phyloP scores from a whole-genome alignment of 2,113 vertebrate species.

The Burhinus oedicnemus region DNA sequence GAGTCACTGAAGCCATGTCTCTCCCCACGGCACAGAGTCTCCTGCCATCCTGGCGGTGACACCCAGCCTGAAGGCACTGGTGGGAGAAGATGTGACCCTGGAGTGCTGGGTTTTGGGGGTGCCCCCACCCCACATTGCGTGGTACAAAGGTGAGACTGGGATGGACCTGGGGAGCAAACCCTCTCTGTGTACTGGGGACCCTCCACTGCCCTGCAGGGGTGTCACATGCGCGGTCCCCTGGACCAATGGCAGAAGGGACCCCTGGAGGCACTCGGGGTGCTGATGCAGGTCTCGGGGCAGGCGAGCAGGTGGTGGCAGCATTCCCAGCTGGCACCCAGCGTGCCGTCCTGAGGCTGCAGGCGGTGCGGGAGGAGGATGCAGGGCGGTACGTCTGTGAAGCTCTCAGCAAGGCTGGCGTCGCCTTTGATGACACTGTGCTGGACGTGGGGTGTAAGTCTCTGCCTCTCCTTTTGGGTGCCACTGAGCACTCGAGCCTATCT shows the following conservation, averaged over 20 bases:
- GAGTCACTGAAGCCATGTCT: rapidly evolving
- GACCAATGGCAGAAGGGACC: rapidly evolving
- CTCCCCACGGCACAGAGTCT: constrained; percentile 63
- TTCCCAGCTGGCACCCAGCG: constrained; percentile 64
- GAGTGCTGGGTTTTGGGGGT: constrained; percentile 78
- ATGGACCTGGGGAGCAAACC: neutral
- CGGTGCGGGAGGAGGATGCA: constrained; percentile 77
- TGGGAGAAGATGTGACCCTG: constrained; percentile 83
- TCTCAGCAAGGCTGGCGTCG: constrained; percentile 70
- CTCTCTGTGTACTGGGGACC: rapidly evolving
- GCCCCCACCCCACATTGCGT: constrained; percentile 81
- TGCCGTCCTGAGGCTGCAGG: constrained; percentile 78
- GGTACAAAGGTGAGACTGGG: constrained; percentile 85
- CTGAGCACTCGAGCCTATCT: rapidly evolving
- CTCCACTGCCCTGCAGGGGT: rapidly evolving
- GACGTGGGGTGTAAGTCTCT: constrained; percentile 85
- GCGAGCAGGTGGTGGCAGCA: constrained; percentile 74
- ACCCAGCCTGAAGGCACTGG: constrained; percentile 67
- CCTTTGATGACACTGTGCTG: constrained; percentile 75
- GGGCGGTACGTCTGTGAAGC: constrained; percentile 87
- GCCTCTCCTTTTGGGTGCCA: neutral
- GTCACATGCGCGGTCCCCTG: rapidly evolving
- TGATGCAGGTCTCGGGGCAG: constrained; percentile 56
- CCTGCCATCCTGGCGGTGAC: constrained; percentile 74
- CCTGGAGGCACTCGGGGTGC: rapidly evolving